A percentile compares a stretch with the other conserved stretches of the same genome.
These are phyloP conservation scores for Calephelis virginiensis DNA, from an alignment of 1,140 invertebrate species.

Conservation along the genomic window DNA sequence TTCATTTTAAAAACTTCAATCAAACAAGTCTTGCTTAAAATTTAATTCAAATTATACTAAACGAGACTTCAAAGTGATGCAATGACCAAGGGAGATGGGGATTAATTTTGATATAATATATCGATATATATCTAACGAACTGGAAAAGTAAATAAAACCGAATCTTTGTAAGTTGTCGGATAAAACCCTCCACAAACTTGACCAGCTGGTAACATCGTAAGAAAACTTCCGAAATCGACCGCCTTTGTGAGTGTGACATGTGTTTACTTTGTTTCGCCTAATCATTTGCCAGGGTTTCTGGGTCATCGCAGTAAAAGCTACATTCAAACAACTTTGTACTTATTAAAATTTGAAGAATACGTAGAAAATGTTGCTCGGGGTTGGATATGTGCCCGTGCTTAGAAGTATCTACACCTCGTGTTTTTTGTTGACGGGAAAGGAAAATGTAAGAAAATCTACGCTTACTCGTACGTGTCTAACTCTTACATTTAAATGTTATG, in stretches of 20 bases:
- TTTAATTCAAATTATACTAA: too few species aligned
- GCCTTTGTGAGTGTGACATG: conserved; percentile 3
- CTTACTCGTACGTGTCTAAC: too few species aligned
- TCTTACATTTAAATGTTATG: too few species aligned
- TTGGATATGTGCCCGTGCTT: not conserved
- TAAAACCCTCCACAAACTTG: not conserved
- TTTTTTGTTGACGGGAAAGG: conserved; percentile 17
- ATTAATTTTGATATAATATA: too few species aligned
- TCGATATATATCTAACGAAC: too few species aligned
- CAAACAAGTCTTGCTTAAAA: too few species aligned
- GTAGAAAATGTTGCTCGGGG: not conserved
- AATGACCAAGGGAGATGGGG: too few species aligned
- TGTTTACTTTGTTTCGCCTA: conserved; percentile 16
- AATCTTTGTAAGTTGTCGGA: not conserved
- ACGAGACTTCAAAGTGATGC: too few species aligned
- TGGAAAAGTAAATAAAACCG: conserved; percentile 14
- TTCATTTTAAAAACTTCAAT: too few species aligned
- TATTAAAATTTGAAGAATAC: not conserved
- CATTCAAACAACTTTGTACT: conserved; percentile 2
- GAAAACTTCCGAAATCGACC: conserved; percentile 11
- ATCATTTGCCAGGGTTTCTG: conserved; percentile 9
- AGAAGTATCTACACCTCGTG: conserved; percentile 6
- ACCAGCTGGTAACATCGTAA: conserved; percentile 10
- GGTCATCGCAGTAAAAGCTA: conserved; percentile 5
- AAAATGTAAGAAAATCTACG: not conserved